Base-by-base conservation (phyloP, 2,888 invertebrate genomes). In the Callimorpha dominula region DNA sequence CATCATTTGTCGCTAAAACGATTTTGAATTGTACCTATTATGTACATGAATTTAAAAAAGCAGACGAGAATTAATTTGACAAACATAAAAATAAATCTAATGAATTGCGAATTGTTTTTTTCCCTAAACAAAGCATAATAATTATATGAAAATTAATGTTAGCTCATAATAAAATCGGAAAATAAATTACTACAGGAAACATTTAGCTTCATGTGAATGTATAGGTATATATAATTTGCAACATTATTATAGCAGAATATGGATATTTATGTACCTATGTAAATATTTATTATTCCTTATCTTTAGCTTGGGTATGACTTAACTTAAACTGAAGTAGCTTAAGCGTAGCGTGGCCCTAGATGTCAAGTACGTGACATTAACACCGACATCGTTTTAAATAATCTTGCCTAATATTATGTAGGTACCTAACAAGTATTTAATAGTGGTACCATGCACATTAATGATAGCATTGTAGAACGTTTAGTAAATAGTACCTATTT, bases 361-460 rank as follows among this genome's bases (percentile, higher is more conserved):
- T 70, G 73, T 65, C 9, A 43, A 17, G n/a, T 67, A 42, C 63
- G 68, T 68, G 70, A 68, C 60, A 78, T 81, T 84, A 80, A 83
- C 81, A 77, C 71, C 73, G 81, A 84, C 85, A 86, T 87, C 86
- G 85, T 89, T 12, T 88, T 88, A 76, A 81, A 88, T 83, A 83
- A 85, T 86, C 80, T 83, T 80, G n/a, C n/a, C n/a, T n/a, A 85
- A 84, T 83, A 85, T 88, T 85, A 89, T 87, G 63, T 67, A 68
- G 20, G 85, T 90, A 91, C 92, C 85, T 31, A 31, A 2, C 31
- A 89, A 88, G 82, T 86, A 88, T 92, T 90, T 92, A 92, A 93
- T 93, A 90, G 88, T 88, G 83, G 92, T 90, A 92, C 90, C 92
- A 91, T 87, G 90, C 79, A 87, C 91, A 90, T 52, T 62, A 62